Evolutionary conservation across 2,113 vertebrate species (phyloP).

Genomic region (Willisornis vidua): DNA sequence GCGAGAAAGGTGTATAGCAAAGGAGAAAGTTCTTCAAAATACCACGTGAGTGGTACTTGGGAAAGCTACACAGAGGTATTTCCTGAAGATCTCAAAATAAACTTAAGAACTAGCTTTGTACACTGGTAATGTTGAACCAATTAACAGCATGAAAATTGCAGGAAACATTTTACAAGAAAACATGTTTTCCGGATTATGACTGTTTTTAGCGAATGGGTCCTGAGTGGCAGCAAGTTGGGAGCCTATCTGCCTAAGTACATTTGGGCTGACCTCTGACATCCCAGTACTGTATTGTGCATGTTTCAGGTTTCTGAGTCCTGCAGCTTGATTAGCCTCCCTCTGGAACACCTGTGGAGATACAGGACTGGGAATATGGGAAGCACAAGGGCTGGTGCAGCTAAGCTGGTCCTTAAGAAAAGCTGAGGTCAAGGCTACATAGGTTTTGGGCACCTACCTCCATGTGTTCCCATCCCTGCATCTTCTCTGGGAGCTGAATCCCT

Average conservation of each 20-base stretch:
- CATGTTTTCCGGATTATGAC: background rate
- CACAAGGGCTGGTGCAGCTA: background rate
- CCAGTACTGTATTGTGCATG: accelerated
- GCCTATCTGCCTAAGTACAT: background rate
- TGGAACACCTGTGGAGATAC: background rate
- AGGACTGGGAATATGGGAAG: background rate
- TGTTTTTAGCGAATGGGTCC: background rate
- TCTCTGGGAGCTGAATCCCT: background rate
- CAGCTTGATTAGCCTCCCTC: background rate
- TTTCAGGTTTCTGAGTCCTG: background rate
- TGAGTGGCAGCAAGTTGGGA: background rate
- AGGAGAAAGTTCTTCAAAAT: background rate
- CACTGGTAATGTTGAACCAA: background rate
- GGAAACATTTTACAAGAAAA: background rate
- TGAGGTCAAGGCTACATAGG: background rate
- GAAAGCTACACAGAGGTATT: background rate
- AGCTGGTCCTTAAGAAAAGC: background rate
- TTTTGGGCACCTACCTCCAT: background rate
- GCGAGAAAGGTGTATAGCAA: background rate
- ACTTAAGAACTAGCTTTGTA: background rate
- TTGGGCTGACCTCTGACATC: background rate
- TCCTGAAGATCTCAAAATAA: background rate
- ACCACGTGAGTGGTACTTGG: background rate
- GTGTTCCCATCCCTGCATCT: background rate
- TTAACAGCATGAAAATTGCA: background rate